Percentiles rank a stretch among this genome's conserved stretches.
These are phyloP conservation scores for Scaptomyza parva DNA, from an alignment of 2,888 invertebrate genomes.

Conservation along the genomic window DNA sequence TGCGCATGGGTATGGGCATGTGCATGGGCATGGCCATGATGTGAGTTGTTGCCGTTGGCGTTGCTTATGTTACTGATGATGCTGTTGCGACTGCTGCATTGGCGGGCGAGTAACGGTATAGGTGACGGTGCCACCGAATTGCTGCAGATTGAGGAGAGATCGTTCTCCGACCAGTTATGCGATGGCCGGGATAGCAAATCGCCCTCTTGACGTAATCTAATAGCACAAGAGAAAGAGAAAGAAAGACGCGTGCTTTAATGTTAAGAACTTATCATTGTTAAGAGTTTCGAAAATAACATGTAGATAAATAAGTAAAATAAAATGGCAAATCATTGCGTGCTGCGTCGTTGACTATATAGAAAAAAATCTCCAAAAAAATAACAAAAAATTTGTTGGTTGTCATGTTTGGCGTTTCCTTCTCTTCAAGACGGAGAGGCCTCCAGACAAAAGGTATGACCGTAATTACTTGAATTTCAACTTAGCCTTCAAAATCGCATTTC, in stretches of 20 bases:
- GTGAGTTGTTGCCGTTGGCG: conserved; percentile 27
- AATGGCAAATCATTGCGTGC: conserved; percentile 74
- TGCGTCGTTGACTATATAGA: conserved; percentile 48
- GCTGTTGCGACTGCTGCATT: conserved; percentile 51
- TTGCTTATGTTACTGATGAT: conserved; percentile 49
- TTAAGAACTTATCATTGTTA: conserved; percentile 7
- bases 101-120: conserved; percentile 68
- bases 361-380: conserved; percentile 25
- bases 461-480: conserved; percentile 74
- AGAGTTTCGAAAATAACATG: conserved; percentile 5
- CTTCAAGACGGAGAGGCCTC: conserved; percentile 28
- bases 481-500: conserved; percentile 73
- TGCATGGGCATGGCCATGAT: conserved; percentile 37
- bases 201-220: conserved; percentile 85
- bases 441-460: conserved; percentile 59
- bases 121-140: conserved; percentile 81
- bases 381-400: conserved; percentile 45
- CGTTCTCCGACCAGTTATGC: conserved; percentile 85
- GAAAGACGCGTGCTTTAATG: neutral
- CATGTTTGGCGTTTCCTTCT: conserved; percentile 65
- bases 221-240: neutral
- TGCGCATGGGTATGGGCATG: too few species aligned
- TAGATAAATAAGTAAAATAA: conserved; percentile 9
- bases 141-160: conserved; percentile 83
- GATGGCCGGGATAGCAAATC: conserved; percentile 85